These are phyloP conservation scores for Drosophila cardini DNA, from an alignment of 1,140 invertebrate genomes.

Conservation along the genomic window DNA sequence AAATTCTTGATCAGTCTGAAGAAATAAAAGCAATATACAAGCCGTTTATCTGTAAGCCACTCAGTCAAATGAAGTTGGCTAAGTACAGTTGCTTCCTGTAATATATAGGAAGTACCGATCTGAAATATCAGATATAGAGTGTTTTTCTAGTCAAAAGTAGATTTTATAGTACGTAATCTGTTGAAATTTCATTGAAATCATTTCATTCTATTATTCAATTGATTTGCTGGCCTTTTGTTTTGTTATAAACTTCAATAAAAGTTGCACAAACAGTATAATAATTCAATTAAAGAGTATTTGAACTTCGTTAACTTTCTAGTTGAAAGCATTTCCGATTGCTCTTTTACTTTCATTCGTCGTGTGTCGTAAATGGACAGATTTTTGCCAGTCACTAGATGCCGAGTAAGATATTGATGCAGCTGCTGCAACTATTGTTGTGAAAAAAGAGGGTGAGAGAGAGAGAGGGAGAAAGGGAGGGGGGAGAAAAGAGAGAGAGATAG, in stretches of 20 bases:
- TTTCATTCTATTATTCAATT: no score
- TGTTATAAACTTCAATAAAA: no score
- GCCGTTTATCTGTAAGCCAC: no score
- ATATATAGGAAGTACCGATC: no score
- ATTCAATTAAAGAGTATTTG: not conserved
- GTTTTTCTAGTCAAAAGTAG: no score
- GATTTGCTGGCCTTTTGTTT: no score
- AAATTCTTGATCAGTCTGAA: not conserved
- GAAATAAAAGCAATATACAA: no score
- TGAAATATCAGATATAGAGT: no score
- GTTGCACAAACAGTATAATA: not conserved
- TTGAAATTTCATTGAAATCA: no score
- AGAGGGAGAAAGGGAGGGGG: not conserved
- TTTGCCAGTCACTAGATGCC: slow-evolving; percentile 8
- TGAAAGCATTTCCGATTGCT: not conserved
- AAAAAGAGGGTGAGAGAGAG: not conserved
- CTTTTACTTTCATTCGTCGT: not conserved
- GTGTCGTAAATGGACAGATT: slow-evolving; percentile 9
- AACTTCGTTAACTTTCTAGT: not conserved
- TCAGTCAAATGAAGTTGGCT: no score
- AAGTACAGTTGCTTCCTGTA: no score
- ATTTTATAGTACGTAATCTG: no score
- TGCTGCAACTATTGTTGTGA: slow-evolving; percentile 11
- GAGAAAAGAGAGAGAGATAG: not conserved
- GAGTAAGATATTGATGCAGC: slow-evolving; percentile 30